Evolutionary conservation across 2,797 vertebrate genomes (phyloP).

Genomic region (Pogoniulus pusillus): DNA sequence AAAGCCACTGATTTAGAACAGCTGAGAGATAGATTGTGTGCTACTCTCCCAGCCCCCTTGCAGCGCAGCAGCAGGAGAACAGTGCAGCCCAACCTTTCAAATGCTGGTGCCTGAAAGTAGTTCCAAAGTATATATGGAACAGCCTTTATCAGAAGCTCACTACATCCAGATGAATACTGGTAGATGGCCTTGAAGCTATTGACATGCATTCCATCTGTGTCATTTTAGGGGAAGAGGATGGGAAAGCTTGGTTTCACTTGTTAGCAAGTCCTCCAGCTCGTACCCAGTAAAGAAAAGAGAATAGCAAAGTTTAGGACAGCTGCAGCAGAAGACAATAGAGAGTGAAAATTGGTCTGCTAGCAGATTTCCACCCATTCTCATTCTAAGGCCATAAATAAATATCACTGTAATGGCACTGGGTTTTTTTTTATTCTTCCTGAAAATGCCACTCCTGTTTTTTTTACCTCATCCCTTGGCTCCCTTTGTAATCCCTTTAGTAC

Average conservation of each 20-base stretch:
- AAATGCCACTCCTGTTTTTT: constrained; percentile 2
- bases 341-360: constrained; percentile 9
- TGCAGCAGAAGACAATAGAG: not conserved
- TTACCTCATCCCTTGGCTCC: not conserved
- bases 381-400: constrained; percentile 10
- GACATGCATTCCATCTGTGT: not conserved
- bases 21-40: not conserved
- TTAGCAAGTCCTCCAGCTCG: constrained; percentile 14
- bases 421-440: constrained; percentile 14
- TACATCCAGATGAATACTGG: not conserved
- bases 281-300: not conserved
- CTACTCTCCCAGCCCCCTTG: not conserved
- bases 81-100: not conserved
- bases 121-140: not conserved
- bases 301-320: not conserved
- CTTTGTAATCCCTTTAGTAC: not conserved
- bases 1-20: not conserved
- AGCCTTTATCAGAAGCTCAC: not conserved
- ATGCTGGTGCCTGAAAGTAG: not conserved
- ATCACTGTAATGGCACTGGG: not conserved
- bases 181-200: not conserved
- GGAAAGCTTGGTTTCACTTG: constrained; percentile 25
- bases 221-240: constrained; percentile 18
- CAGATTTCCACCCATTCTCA: constrained; percentile 24
- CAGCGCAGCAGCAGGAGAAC: not conserved